Evolutionary conservation across 2,888 invertebrate genomes (phyloP).

Genomic region (Acanthosoma haemorrhoidale): DNA sequence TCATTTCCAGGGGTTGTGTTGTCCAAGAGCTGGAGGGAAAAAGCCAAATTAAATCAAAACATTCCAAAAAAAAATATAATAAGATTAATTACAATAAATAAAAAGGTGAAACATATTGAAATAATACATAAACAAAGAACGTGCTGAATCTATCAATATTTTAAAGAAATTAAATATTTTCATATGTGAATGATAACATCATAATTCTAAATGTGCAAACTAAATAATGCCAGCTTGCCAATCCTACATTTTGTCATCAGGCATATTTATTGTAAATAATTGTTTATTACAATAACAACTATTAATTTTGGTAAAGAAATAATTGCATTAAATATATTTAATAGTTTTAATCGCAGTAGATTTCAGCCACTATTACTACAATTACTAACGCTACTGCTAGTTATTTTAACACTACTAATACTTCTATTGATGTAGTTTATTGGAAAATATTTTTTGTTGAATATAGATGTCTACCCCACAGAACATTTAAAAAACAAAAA

Average conservation of each 20-base stretch:
- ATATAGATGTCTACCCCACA: no score
- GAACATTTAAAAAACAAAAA: no score
- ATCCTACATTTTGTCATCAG: neutral
- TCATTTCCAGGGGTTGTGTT: conserved; percentile 18
- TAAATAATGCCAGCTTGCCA: neutral
- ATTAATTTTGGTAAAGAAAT: no score
- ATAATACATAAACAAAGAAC: neutral
- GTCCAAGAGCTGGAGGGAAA: conserved; percentile 25
- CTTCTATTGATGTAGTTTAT: no score
- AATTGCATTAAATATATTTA: no score
- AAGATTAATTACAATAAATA: neutral
- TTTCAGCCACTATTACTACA: no score
- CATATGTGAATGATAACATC: neutral
- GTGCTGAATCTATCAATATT: neutral
- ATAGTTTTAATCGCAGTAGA: no score
- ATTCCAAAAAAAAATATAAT: conserved; percentile 6
- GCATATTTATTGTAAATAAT: neutral
- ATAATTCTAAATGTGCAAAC: neutral
- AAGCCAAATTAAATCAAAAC: conserved; percentile 25
- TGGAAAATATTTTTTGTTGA: no score
- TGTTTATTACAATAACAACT: neutral
- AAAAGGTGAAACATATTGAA: neutral
- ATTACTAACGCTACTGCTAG: no score
- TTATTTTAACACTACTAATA: no score
- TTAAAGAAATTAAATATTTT: neutral